A percentile compares a stretch with the other conserved stretches of the same genome.
Conservation (phyloP, 2,113 vertebrate genomes). For the Grammomys surdaster region DNA sequence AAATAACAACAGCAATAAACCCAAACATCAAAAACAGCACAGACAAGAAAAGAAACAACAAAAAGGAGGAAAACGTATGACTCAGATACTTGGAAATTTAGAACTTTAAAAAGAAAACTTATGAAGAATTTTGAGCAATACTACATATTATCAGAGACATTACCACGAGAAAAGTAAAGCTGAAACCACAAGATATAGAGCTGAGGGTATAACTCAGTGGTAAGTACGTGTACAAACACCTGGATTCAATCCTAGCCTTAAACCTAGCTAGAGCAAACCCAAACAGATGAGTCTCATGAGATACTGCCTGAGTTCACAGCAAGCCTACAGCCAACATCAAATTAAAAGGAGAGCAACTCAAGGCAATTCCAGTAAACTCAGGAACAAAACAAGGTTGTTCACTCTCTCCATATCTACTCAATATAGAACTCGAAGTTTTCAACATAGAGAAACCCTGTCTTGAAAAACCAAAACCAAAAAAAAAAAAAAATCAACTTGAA, state of each 20-base stretch:
- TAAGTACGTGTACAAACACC: neutral
- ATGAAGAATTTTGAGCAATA: neutral
- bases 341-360: neutral
- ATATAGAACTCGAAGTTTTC: neutral
- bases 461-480: too few species aligned
- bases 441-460: too few species aligned
- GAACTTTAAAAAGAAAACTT: conserved; percentile 22
- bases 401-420: neutral
- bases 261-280: neutral
- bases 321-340: neutral
- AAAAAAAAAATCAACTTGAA: neutral
- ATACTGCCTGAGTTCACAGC: neutral
- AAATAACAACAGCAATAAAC: neutral
- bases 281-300: neutral
- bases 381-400: neutral
- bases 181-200: neutral
- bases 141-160: neutral
- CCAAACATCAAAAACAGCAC: neutral
- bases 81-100: neutral
- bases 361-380: neutral
- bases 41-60: neutral
- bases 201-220: neutral
- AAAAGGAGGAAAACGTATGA: neutral
- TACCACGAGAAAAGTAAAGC: neutral
- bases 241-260: neutral